Base-by-base conservation (phyloP, 2,113 vertebrate genomes). In the Enhydra lutris region DNA sequence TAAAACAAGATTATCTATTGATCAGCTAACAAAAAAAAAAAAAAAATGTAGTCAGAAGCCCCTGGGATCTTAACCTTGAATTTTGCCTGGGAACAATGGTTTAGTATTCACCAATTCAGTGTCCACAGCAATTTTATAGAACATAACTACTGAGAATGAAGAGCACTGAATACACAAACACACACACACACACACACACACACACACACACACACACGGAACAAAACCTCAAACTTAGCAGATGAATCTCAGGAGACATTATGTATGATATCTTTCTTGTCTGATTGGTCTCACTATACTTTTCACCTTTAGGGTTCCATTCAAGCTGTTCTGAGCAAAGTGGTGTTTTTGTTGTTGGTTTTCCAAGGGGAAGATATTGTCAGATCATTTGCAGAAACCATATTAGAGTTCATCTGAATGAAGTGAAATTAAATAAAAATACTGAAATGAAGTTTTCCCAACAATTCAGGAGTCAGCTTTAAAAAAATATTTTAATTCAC, bases 401-500 rank as follows among this genome's bases (percentile, higher is more conserved):
- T 71, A 74, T 59, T 42, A 50, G 7, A 89, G 34, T 87, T n/a
- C 24, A 31, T 50, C 29, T 59, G 94, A 80, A 45, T 81, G 50
- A 76, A 71, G 31, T 63, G 23, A 92, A 78, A 81, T 71, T 31
- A 90, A 91, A 71, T 81, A 7, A 85, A 96, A 96, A 88, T 78
- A 89, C 1, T 79, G 12, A 88, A 73, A 34, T 89, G 3, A 83
- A 47, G 13, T 71, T 83, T 92, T 79, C 59, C 45, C 1, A 73
- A 94, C 47, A 89, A 83, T 88, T 89, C 29, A 91, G n/a, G 11
- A 23, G 6, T 8, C 26, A 76, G 4, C 23, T 90, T 80, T 82
- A 86, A 14, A 81, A 92, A 94, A 11, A 4, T 47, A 74, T 73
- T 94, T 94, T 79, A 83, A 42, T 92, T 92, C 78, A 87, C 36